Conservation (phyloP, 2,113 vertebrate genomes). For the Mesembrinibis cayennensis region DNA sequence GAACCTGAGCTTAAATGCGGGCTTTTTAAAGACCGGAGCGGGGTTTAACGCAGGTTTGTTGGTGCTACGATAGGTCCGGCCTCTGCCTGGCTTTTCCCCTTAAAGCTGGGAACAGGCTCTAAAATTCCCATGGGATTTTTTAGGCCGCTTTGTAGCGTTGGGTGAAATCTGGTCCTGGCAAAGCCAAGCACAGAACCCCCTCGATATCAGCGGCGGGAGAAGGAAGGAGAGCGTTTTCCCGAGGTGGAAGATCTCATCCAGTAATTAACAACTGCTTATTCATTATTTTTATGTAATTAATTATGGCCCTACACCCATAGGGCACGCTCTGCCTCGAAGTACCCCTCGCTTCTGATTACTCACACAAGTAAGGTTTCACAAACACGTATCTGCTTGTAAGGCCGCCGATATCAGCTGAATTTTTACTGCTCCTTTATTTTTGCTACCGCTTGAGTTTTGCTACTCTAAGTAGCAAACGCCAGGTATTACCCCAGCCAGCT, state of each 20-base stretch:
- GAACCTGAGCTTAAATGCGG: rapidly evolving
- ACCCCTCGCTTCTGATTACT: not conserved
- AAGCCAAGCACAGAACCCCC: not conserved
- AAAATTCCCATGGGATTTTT: not conserved
- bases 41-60: not conserved
- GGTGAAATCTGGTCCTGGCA: not conserved
- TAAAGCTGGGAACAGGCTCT: not conserved
- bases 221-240: not conserved
- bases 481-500: not conserved
- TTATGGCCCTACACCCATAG: not conserved
- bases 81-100: not conserved
- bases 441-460: not conserved
- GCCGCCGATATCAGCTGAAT: rapidly evolving
- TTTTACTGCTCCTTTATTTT: not conserved
- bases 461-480: not conserved
- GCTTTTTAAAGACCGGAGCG: not conserved
- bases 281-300: not conserved
- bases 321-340: not conserved
- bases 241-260: not conserved
- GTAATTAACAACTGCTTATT: not conserved
- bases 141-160: rapidly evolving
- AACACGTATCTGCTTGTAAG: rapidly evolving
- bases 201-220: not conserved
- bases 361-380: not conserved
- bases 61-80: rapidly evolving